Base-by-base conservation (phyloP, 1,140 invertebrate genomes). In the Bombus cullumanus region DNA sequence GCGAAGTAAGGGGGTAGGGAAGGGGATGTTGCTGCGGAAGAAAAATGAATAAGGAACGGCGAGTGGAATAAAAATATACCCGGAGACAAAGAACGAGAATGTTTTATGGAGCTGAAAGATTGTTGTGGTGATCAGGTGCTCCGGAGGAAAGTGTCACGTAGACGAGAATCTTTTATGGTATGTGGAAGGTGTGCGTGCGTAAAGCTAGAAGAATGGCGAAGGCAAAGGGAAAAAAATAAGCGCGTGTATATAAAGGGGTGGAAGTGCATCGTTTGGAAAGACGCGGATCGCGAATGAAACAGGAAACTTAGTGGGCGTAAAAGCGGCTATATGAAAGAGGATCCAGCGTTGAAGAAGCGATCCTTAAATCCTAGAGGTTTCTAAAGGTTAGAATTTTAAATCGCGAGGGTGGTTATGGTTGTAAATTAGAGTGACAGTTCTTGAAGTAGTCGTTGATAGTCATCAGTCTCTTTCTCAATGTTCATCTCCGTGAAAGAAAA, bases 81-180 rank as follows among this genome's bases (percentile, higher is more conserved):
- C 28, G 66, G 37, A 79, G 76, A 84, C 75, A 84, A 59, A 62
- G 81, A 22, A 41, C 66, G 64, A 34, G 88, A 89, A 89, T 86
- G 87, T 89, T 89, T 89, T 77, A 89, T 83, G 83, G 88, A 79
- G 78, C 69, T 82, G 62, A 83, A 89, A 89, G 79, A 84, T 84
- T 84, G 83, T 84, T 84, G 75, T 25, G 66, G 53, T 37, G 83
- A 84, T 84, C 83, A 79, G 76, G 53, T 75, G 41, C 13, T 1
- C 22, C n/a, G 28, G n/a, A 28, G 69, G 47, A 34, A 84, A 80
- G 76, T 31, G 76, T 84, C 82, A 79, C 82, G 82, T 83, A 76
- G 62, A 47, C 73, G 39, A 79, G 53, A 3, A 22, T 39, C 37
- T 28, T 72, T 72, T 37, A 62, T 69, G 81, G 25, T 15, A 59